phyloP scores from a whole-genome alignment of 2,888 invertebrate species.

The Napeogenes inachia region DNA sequence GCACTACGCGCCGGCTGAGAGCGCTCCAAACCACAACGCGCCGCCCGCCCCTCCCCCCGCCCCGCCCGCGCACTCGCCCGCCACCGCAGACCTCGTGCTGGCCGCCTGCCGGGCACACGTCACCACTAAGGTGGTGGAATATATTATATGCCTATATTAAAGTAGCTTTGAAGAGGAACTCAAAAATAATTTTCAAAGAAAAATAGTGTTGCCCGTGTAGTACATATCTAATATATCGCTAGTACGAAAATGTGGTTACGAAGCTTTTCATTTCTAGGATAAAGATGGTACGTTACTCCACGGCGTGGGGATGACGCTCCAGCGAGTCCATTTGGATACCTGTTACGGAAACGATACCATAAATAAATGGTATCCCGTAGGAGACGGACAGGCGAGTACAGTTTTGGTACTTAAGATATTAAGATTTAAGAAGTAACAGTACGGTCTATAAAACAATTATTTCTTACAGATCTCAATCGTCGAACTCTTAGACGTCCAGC shows the following conservation, averaged over 20 bases:
- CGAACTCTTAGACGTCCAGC: slow-evolving; percentile 60
- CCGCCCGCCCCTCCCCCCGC: slow-evolving; percentile 34
- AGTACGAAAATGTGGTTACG: too few species aligned
- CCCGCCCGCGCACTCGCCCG: slow-evolving; percentile 9
- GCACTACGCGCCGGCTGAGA: slow-evolving; percentile 66
- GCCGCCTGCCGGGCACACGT: slow-evolving; percentile 51
- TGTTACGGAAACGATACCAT: slow-evolving; percentile 62
- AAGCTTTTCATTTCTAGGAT: slow-evolving; percentile 39
- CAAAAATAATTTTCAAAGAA: too few species aligned
- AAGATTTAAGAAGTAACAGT: slow-evolving; percentile 7
- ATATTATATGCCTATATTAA: too few species aligned
- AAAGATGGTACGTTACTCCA: slow-evolving; percentile 54
- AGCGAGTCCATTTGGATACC: slow-evolving; percentile 78
- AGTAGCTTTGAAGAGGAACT: too few species aligned
- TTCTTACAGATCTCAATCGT: slow-evolving; percentile 71
- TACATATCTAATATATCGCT: too few species aligned
- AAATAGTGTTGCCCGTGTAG: too few species aligned
- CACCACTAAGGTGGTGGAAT: slow-evolving; percentile 44
- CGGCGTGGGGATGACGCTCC: slow-evolving; percentile 79
- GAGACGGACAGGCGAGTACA: slow-evolving; percentile 58
- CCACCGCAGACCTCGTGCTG: slow-evolving; percentile 53
- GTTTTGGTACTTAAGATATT: too few species aligned
- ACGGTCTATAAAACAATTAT: neutral
- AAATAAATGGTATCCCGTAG: slow-evolving; percentile 47
- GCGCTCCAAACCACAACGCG: slow-evolving; percentile 36